These are phyloP conservation scores for Leptopilina syphax DNA, from an alignment of 2,888 invertebrate genomes.

Conservation along the genomic window DNA sequence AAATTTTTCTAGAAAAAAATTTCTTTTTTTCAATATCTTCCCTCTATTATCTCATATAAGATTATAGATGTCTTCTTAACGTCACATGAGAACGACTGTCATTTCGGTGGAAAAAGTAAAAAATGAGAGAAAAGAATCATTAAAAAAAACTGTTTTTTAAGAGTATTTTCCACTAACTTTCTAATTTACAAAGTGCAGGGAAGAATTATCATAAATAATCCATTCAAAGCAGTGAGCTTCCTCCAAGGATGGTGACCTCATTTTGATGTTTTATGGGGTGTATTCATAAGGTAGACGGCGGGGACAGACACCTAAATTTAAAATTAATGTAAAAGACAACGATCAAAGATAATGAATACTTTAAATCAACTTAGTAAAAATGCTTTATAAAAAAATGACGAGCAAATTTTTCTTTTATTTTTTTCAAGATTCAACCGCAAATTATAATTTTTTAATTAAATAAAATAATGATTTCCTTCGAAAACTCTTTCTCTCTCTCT, in stretches of 20 bases:
- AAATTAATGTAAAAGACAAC: slow-evolving; percentile 22
- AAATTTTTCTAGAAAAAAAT: too few species aligned
- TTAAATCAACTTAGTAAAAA: slow-evolving; percentile 1
- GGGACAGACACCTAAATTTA: background rate
- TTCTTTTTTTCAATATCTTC: too few species aligned
- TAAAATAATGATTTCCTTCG: too few species aligned
- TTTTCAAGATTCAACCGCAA: too few species aligned
- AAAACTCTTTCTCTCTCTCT: too few species aligned
- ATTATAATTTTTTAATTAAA: background rate
- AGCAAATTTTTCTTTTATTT: background rate
- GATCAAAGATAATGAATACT: slow-evolving; percentile 29
- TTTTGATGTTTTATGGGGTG: background rate
- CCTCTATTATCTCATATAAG: too few species aligned
- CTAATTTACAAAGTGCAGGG: slow-evolving; percentile 16
- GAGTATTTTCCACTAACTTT: slow-evolving; percentile 6
- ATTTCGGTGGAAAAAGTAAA: background rate
- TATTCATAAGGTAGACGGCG: background rate
- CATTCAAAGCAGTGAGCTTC: slow-evolving; percentile 10
- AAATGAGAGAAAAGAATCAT: background rate
- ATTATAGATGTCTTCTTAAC: too few species aligned
- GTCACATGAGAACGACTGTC: background rate
- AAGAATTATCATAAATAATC: slow-evolving; percentile 36
- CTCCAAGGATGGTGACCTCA: slow-evolving; percentile 1
- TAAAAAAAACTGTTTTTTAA: background rate
- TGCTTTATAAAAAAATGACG: too few species aligned